phyloP scores from a whole-genome alignment of 2,797 vertebrate species.

The Coranthus polyacanthus region DNA sequence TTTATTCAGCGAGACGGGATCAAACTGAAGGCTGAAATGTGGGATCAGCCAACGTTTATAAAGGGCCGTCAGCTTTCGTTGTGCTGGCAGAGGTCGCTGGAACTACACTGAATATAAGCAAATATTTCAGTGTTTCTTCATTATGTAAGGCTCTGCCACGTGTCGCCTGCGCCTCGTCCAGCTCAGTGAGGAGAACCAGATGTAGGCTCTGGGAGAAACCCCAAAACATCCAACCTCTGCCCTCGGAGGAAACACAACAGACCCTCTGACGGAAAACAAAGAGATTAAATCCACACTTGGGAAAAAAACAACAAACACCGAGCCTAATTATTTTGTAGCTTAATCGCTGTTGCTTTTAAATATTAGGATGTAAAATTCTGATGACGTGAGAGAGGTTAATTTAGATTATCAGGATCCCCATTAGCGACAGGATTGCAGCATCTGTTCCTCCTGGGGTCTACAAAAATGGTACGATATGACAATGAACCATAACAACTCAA shows the following conservation, averaged over 20 bases:
- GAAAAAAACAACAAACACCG: background rate
- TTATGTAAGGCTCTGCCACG: slow-evolving; percentile 70
- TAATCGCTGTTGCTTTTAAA: background rate
- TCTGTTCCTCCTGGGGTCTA: too few species aligned
- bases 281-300: background rate
- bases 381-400: too few species aligned
- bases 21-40: background rate
- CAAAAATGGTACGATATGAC: too few species aligned
- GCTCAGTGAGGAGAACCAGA: slow-evolving; percentile 83
- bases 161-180: slow-evolving; percentile 72
- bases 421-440: too few species aligned
- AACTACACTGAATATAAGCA: slow-evolving; percentile 5
- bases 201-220: slow-evolving; percentile 64
- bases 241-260: slow-evolving; percentile 16
- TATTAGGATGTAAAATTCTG: too few species aligned
- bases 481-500: too few species aligned
- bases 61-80: background rate
- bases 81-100: background rate
- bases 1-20: background rate
- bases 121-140: slow-evolving; percentile 15
- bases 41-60: background rate
- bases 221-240: slow-evolving; percentile 59
- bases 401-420: too few species aligned
- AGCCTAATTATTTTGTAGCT: background rate
- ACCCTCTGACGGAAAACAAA: slow-evolving; percentile 13